Percentiles rank a stretch among this genome's conserved stretches.
Evolutionary conservation across 1,140 invertebrate species (phyloP).

Genomic region (Ips nitidus): DNA sequence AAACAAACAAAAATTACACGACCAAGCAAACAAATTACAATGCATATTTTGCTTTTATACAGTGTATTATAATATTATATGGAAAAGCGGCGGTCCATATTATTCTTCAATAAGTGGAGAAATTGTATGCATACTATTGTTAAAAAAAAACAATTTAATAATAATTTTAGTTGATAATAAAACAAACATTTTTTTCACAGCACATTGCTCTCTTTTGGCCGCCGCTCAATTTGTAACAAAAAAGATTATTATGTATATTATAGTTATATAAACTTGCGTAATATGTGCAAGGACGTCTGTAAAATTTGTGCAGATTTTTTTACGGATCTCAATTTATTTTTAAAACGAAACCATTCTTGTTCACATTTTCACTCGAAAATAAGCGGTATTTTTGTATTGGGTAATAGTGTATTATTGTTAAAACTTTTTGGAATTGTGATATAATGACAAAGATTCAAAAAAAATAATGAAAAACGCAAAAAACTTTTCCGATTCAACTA

Average conservation of each 20-base stretch:
- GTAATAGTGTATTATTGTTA: slow-evolving; percentile 44
- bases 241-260: slow-evolving; percentile 5
- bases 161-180: neutral
- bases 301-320: slow-evolving; percentile 33
- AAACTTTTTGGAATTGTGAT: slow-evolving; percentile 48
- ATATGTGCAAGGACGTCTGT: slow-evolving; percentile 21
- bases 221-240: slow-evolving; percentile 18
- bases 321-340: slow-evolving; percentile 42
- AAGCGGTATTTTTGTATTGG: slow-evolving; percentile 47
- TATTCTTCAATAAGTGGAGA: too few relatives aligned
- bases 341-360: slow-evolving; percentile 13
- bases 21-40: too few relatives aligned
- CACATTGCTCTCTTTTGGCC: slow-evolving; percentile 1
- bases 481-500: slow-evolving; percentile 35
- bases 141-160: too few relatives aligned
- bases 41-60: too few relatives aligned
- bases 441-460: slow-evolving; percentile 35
- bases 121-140: too few relatives aligned
- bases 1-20: too few relatives aligned
- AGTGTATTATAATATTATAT: too few relatives aligned
- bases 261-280: slow-evolving; percentile 16
- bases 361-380: slow-evolving; percentile 19
- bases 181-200: slow-evolving; percentile 1
- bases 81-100: too few relatives aligned
- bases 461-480: slow-evolving; percentile 21